Percentiles rank a stretch among this genome's conserved stretches.
These are phyloP conservation scores for Lagenorhynchus albirostris DNA, from an alignment of 2,113 vertebrate genomes.

Conservation along the genomic window DNA sequence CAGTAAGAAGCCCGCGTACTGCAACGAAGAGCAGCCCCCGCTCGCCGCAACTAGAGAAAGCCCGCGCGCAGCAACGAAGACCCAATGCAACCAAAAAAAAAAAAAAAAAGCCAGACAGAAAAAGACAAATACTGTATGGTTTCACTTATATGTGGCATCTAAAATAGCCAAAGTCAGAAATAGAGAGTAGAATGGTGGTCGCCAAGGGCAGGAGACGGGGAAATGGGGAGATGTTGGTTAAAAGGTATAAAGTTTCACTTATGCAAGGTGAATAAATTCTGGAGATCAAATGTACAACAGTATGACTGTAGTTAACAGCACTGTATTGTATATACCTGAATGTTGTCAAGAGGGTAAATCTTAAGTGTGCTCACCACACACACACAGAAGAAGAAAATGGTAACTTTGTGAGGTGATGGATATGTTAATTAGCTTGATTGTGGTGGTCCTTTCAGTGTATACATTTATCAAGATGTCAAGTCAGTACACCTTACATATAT, in stretches of 20 bases:
- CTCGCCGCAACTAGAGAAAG: too few relatives aligned
- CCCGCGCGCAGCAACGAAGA: too few relatives aligned
- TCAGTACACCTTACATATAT: background rate
- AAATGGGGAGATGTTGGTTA: background rate
- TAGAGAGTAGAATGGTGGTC: background rate
- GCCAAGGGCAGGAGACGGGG: background rate
- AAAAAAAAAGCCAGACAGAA: background rate
- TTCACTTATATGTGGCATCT: background rate
- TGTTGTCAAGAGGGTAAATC: background rate
- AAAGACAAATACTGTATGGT: background rate
- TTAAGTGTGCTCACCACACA: background rate
- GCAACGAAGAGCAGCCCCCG: too few relatives aligned
- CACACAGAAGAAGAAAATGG: background rate
- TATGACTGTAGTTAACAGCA: background rate
- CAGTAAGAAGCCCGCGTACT: too few relatives aligned
- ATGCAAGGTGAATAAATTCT: background rate
- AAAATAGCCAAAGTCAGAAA: background rate
- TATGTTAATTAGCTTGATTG: background rate
- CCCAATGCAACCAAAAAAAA: too few relatives aligned
- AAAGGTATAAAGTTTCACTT: background rate
- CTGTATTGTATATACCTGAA: background rate
- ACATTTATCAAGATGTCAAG: background rate
- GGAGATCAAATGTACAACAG: background rate
- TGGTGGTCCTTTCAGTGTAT: background rate
- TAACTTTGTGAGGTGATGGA: background rate